Evolutionary conservation across 2,797 vertebrate genomes (phyloP).

Genomic region (Anisognathus igniventris): DNA sequence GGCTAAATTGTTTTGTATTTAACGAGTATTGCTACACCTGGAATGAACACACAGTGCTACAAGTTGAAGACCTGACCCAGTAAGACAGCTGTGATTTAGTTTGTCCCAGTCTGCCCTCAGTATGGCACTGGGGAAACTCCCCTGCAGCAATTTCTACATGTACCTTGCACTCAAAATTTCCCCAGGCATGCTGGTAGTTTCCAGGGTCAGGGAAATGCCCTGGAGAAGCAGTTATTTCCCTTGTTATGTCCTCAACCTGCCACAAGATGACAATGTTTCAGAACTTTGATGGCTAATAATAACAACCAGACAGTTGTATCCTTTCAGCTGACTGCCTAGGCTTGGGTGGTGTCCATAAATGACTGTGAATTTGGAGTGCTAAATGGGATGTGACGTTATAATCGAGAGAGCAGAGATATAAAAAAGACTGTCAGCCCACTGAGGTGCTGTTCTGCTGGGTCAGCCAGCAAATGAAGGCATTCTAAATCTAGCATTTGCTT

Average conservation of each 20-base stretch:
- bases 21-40: neutral
- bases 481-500: neutral
- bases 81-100: neutral
- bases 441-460: slow-evolving; percentile 10
- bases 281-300: neutral
- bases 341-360: neutral
- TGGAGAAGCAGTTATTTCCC: neutral
- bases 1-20: neutral
- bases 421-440: neutral
- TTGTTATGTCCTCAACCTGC: slow-evolving; percentile 5
- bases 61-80: neutral
- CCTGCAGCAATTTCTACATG: neutral
- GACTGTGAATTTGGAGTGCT: neutral
- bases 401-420: neutral
- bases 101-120: neutral
- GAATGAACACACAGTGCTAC: neutral
- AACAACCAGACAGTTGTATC: neutral
- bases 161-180: neutral
- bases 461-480: neutral
- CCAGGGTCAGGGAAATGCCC: neutral
- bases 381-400: neutral
- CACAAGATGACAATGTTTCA: slow-evolving; percentile 59
- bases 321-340: neutral
- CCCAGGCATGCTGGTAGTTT: neutral
- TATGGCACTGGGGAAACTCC: neutral